A percentile compares a stretch with the other conserved stretches of the same genome.
Conservation (phyloP, 1,140 invertebrate species). For the Tetramorium alpestre region DNA sequence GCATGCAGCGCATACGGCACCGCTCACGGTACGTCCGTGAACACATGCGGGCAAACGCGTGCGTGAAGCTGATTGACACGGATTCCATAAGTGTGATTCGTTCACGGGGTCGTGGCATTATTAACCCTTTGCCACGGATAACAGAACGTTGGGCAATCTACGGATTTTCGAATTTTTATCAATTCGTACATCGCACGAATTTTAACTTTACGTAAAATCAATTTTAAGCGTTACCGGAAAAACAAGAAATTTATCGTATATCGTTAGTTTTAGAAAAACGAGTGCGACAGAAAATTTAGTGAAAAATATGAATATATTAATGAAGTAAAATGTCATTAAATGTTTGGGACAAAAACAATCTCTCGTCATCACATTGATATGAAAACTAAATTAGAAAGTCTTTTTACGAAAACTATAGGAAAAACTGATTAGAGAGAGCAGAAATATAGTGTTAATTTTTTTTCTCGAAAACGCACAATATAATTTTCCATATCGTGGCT, state of each 20-base stretch:
- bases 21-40: slow-evolving; percentile 41
- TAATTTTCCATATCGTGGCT: background rate
- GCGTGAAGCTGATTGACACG: slow-evolving; percentile 35
- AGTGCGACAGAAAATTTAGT: background rate
- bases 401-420: background rate
- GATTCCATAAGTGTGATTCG: slow-evolving; percentile 23
- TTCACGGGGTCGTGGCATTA: slow-evolving; percentile 7
- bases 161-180: background rate
- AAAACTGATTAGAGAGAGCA: background rate
- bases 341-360: background rate
- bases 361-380: background rate
- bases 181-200: background rate
- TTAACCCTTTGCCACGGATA: background rate
- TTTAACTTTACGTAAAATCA: background rate
- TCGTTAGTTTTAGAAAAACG: background rate
- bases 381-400: background rate
- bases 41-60: slow-evolving; percentile 25
- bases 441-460: background rate
- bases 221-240: background rate
- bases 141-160: background rate
- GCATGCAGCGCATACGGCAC: slow-evolving; percentile 35
- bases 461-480: background rate
- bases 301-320: background rate
- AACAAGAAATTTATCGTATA: slow-evolving; percentile 1
- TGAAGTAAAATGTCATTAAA: background rate